Base-by-base conservation (phyloP, 1,140 invertebrate species). In the Solenopsis invicta region DNA sequence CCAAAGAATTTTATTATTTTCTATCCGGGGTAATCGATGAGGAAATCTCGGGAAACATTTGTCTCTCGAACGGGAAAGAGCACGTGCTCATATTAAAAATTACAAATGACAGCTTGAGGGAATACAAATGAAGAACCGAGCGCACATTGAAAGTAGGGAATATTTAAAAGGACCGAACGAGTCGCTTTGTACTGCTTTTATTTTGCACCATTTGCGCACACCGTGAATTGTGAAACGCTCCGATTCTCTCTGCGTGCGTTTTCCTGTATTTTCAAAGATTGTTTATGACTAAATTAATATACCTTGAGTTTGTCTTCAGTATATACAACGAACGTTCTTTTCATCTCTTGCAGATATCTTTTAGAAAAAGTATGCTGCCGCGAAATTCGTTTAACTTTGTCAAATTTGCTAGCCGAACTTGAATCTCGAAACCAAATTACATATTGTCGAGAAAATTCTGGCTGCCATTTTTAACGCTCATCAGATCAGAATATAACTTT, bases 51-150 rank as follows among this genome's bases (percentile, higher is more conserved):
- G 24, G 8, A 41, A 77, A 50, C 1, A 41, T 12, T 4, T 45
- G 34, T 12, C 37, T 18, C 52, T 24, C 48, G 62, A 21, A 59
- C 8, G 3, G 21, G 45, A 24, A 3, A 8, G n/a, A 75, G 6
- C 10, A 66, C 29, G 24, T 88, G 71, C 75, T 78, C 52, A 29
- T 71, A 29, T 86, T 86, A 88, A 89, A 86, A 59, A 88, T 87
- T 84, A 67, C 21, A 45, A 85, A 29, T 59, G 41, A 48, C 48
- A 64, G 45, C 29, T 77, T 77, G 72, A 12, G 16, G 24, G 29
- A 77, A 77, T 52, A 50, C 24, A n/a, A 29, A 71, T 52, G 41
- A 12, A 29, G 41, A 61, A 71, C 8, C n/a, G 18, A 48, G 8
- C 12, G 41, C 59, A 24, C 52, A 21, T 50, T 21, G 16, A 0